Conservation (phyloP, 2,797 vertebrate genomes). For the Microtus agrestis region DNA sequence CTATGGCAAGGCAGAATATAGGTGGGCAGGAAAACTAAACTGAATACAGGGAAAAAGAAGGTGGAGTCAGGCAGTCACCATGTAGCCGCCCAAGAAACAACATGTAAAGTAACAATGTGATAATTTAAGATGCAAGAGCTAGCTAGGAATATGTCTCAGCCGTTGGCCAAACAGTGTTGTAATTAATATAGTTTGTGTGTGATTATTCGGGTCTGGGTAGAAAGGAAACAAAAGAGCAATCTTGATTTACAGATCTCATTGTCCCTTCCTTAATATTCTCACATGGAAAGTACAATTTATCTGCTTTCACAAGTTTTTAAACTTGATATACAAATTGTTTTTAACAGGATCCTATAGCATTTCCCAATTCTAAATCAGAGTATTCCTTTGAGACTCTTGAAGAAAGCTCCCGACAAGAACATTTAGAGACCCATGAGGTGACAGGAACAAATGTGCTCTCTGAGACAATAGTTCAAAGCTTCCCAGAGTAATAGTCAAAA, state of each 20-base stretch:
- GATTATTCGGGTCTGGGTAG: too few relatives aligned
- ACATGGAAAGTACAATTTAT: neutral
- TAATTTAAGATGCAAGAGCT: too few relatives aligned
- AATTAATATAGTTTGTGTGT: too few relatives aligned
- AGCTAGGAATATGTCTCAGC: too few relatives aligned
- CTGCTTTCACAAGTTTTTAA: constrained; percentile 43
- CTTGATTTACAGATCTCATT: neutral
- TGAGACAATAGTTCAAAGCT: constrained; percentile 37
- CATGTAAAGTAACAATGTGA: too few relatives aligned
- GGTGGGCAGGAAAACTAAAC: too few relatives aligned
- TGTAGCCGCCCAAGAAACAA: too few relatives aligned
- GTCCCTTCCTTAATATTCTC: neutral
- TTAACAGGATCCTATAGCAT: constrained; percentile 17
- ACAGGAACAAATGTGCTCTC: constrained; percentile 35
- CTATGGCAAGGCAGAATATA: too few relatives aligned
- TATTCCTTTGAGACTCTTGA: constrained; percentile 24
- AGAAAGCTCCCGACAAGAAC: constrained; percentile 10
- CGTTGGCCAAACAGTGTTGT: too few relatives aligned
- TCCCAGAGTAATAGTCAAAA: constrained; percentile 42
- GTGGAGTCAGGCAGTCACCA: too few relatives aligned
- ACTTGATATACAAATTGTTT: neutral
- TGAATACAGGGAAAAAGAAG: too few relatives aligned
- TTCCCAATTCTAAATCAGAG: constrained; percentile 27
- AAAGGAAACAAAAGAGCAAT: too few relatives aligned
- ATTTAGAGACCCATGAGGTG: neutral